phyloP scores from a whole-genome alignment of 2,888 invertebrate genomes.

The Lepidocyrtinus sp. region DNA sequence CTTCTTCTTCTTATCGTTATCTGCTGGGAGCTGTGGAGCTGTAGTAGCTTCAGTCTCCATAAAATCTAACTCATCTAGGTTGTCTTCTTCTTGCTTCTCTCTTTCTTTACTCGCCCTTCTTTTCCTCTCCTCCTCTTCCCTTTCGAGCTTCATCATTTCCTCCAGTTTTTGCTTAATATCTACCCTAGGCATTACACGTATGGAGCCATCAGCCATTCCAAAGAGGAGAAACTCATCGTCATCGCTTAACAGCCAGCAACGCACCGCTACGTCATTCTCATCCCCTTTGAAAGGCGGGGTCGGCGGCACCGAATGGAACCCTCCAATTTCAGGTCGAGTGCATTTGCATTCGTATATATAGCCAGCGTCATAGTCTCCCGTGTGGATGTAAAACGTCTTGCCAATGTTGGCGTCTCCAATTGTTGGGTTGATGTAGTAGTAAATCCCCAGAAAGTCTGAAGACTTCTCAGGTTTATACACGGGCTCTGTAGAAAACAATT shows the following conservation, averaged over 20 bases:
- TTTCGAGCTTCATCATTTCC: slow-evolving; percentile 40
- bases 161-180: slow-evolving; percentile 32
- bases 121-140: slow-evolving; percentile 25
- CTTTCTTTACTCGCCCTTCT: slow-evolving; percentile 23
- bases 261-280: slow-evolving; percentile 74
- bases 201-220: slow-evolving; percentile 78
- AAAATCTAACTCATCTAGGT: slow-evolving; percentile 19
- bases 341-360: slow-evolving; percentile 79
- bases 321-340: slow-evolving; percentile 71
- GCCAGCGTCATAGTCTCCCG: slow-evolving; percentile 80
- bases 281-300: slow-evolving; percentile 76
- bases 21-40: slow-evolving; percentile 32
- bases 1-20: too few species aligned
- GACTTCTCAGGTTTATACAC: slow-evolving; percentile 76
- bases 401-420: slow-evolving; percentile 71
- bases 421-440: slow-evolving; percentile 72
- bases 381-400: slow-evolving; percentile 77
- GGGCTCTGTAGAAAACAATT: too few species aligned
- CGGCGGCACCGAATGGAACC: slow-evolving; percentile 74
- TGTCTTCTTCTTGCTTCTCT: background rate
- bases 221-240: slow-evolving; percentile 76
- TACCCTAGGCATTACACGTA: slow-evolving; percentile 73
- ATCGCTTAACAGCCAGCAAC: slow-evolving; percentile 72
- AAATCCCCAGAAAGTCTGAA: slow-evolving; percentile 76
- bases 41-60: slow-evolving; percentile 48